Percentiles rank a stretch among this genome's conserved stretches.
These are phyloP conservation scores for Pristionchus japonicus DNA, from an alignment of 2,888 invertebrate genomes.

Conservation along the genomic window DNA sequence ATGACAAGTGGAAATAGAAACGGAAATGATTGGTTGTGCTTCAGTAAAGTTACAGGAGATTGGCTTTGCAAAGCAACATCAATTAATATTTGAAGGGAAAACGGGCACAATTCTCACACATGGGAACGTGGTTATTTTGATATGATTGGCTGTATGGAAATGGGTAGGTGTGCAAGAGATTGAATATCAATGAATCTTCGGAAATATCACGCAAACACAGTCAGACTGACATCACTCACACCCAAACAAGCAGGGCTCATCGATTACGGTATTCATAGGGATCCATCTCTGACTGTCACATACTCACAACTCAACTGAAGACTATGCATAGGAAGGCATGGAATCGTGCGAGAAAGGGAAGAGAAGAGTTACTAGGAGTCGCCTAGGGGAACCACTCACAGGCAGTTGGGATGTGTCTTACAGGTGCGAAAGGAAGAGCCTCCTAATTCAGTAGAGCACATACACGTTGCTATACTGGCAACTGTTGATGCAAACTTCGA, in stretches of 20 bases:
- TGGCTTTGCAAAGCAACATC: not conserved
- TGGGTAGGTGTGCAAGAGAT: too few relatives aligned
- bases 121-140: too few relatives aligned
- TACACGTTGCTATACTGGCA: too few relatives aligned
- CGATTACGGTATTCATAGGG: slow-evolving; percentile 30
- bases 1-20: not conserved
- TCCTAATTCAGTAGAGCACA: too few relatives aligned
- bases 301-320: not conserved
- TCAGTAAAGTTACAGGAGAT: not conserved
- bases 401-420: too few relatives aligned
- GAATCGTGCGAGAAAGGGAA: not conserved
- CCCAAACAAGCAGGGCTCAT: not conserved
- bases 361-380: too few relatives aligned
- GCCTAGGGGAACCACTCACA: too few relatives aligned
- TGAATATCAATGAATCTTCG: not conserved
- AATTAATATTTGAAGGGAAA: too few relatives aligned
- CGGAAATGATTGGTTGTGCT: not conserved
- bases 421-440: too few relatives aligned
- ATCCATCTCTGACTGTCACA: not conserved
- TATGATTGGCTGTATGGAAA: too few relatives aligned
- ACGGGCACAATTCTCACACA: too few relatives aligned
- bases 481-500: too few relatives aligned
- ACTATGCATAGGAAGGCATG: not conserved
- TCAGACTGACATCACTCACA: not conserved
- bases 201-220: not conserved